These are phyloP conservation scores for Crocallis elinguaria DNA, from an alignment of 2,888 invertebrate species.

Conservation along the genomic window DNA sequence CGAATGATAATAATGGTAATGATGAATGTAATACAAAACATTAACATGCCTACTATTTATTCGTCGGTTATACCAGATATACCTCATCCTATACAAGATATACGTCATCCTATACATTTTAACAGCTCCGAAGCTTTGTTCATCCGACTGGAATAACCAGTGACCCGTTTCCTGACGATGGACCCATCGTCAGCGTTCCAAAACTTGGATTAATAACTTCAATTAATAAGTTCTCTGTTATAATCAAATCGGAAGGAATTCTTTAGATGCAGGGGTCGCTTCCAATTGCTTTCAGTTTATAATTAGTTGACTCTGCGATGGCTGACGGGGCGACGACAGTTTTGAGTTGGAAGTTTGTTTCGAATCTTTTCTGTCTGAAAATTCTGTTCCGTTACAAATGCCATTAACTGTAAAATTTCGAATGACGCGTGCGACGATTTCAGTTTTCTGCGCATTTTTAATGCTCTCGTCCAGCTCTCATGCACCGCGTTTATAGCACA, in stretches of 20 bases:
- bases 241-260: slow-evolving; percentile 63
- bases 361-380: background rate
- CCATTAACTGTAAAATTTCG: no score
- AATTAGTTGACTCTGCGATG: slow-evolving; percentile 61
- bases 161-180: slow-evolving; percentile 56
- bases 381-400: background rate
- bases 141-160: slow-evolving; percentile 57
- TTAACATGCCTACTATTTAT: no score
- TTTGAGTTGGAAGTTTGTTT: slow-evolving; percentile 14
- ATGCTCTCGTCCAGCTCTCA: no score
- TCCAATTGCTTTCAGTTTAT: slow-evolving; percentile 54
- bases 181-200: slow-evolving; percentile 21
- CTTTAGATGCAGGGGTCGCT: slow-evolving; percentile 51
- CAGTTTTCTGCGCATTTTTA: no score
- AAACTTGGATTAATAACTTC: slow-evolving; percentile 48
- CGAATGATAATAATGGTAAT: no score
- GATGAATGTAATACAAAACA: no score
- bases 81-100: no score
- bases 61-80: no score
- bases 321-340: slow-evolving; percentile 19
- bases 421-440: no score
- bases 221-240: slow-evolving; percentile 66
- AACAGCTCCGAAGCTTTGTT: slow-evolving; percentile 41
- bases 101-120: slow-evolving; percentile 4
- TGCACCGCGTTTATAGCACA: no score